Evolutionary conservation across 2,888 invertebrate species (phyloP).

Genomic region (Cerastis rubricosa): DNA sequence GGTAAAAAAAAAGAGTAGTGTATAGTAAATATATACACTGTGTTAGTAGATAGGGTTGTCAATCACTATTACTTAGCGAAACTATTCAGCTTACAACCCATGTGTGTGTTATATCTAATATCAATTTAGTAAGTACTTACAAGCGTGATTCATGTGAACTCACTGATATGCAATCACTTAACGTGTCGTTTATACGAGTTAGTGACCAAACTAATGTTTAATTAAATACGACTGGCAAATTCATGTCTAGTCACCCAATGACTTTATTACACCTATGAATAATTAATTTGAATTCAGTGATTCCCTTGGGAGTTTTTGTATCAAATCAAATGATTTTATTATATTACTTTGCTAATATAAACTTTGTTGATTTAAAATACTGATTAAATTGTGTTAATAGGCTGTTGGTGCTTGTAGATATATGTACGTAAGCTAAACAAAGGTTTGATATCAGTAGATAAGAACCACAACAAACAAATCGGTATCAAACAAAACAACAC

Average conservation of each 20-base stretch:
- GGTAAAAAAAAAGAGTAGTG: background rate
- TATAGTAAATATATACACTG: background rate
- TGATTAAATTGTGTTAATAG: slow-evolving; percentile 51
- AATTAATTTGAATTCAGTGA: slow-evolving; percentile 16
- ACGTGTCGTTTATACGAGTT: slow-evolving; percentile 30
- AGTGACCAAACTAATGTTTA: slow-evolving; percentile 44
- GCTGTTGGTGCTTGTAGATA: slow-evolving; percentile 50
- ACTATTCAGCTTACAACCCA: background rate
- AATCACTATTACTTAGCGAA: background rate
- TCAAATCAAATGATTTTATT: slow-evolving; percentile 10
- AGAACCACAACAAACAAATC: slow-evolving; percentile 58
- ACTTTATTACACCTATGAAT: slow-evolving; percentile 10
- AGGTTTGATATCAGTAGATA: slow-evolving; percentile 55
- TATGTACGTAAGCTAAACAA: slow-evolving; percentile 41
- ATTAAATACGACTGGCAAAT: slow-evolving; percentile 33
- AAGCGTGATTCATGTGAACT: slow-evolving; percentile 41
- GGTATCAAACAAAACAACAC: slow-evolving; percentile 51
- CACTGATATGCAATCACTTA: slow-evolving; percentile 53
- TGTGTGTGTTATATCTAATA: slow-evolving; percentile 27
- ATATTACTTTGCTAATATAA: slow-evolving; percentile 7
- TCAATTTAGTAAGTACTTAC: slow-evolving; percentile 33
- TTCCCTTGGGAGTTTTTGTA: slow-evolving; percentile 20
- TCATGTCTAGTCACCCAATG: background rate
- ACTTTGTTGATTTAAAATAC: slow-evolving; percentile 29
- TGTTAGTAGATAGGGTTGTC: background rate